These are phyloP conservation scores for Xylota segnis DNA, from an alignment of 2,888 invertebrate species.

Conservation along the genomic window DNA sequence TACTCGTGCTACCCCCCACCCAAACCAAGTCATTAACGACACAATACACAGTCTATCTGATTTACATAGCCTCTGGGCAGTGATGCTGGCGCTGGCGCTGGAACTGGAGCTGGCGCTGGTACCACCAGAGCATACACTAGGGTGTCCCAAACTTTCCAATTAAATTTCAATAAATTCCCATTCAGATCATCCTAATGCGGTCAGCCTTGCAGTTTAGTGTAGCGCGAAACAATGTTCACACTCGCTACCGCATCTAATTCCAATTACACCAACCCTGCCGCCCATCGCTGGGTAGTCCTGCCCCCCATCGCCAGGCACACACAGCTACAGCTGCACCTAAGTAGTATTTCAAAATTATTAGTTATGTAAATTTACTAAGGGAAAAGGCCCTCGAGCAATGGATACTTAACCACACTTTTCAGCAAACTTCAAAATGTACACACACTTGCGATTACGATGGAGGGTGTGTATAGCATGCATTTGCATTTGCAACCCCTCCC, in stretches of 20 bases:
- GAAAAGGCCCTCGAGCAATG: constrained; percentile 73
- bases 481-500: constrained; percentile 48
- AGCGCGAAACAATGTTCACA: constrained; percentile 41
- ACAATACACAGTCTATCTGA: constrained; percentile 15
- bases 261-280: constrained; percentile 53
- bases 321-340: constrained; percentile 32
- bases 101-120: too few species aligned
- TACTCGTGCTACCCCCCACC: too few species aligned
- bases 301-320: too few species aligned
- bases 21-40: constrained; percentile 30
- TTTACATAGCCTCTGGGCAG: background rate
- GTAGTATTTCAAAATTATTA: constrained; percentile 75
- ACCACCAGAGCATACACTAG: background rate
- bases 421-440: constrained; percentile 74
- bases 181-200: constrained; percentile 49
- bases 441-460: constrained; percentile 51
- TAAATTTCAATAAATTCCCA: constrained; percentile 67
- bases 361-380: constrained; percentile 74
- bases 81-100: too few species aligned
- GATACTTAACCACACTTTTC: constrained; percentile 77
- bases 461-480: background rate
- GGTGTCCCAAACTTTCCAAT: constrained; percentile 58
- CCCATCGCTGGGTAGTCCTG: too few species aligned
- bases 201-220: constrained; percentile 35
- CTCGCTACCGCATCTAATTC: constrained; percentile 45